phyloP scores from a whole-genome alignment of 2,888 invertebrate species.

The Cephonodes hylas region DNA sequence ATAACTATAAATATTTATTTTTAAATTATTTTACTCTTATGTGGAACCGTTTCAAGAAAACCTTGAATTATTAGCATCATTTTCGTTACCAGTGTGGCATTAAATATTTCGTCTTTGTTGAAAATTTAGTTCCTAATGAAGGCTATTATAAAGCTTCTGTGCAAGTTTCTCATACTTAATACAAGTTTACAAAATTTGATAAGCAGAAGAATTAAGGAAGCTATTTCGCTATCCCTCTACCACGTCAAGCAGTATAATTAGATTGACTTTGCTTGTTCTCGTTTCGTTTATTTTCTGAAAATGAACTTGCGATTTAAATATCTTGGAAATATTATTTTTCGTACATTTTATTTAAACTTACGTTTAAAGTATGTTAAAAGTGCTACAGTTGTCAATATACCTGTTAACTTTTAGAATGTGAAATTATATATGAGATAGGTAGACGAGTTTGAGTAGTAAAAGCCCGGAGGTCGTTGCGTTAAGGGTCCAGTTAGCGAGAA shows the following conservation, averaged over 20 bases:
- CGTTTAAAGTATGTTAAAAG: neutral
- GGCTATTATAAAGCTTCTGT: constrained; percentile 10
- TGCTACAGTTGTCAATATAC: neutral
- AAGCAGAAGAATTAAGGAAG: constrained; percentile 57
- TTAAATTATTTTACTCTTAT: neutral
- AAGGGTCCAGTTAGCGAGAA: constrained; percentile 66
- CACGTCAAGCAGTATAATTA: constrained; percentile 65
- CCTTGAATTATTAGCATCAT: neutral
- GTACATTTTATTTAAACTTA: neutral
- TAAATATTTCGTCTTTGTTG: neutral
- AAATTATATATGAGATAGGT: constrained; percentile 31
- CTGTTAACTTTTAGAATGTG: constrained; percentile 23
- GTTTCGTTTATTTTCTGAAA: constrained; percentile 63
- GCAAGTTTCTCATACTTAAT: constrained; percentile 25
- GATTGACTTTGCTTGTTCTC: constrained; percentile 63
- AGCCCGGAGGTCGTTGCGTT: constrained; percentile 54
- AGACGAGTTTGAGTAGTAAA: constrained; percentile 45
- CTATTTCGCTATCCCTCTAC: constrained; percentile 66
- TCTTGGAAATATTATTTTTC: constrained; percentile 37
- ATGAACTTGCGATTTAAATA: constrained; percentile 56
- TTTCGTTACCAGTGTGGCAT: neutral
- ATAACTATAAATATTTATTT: neutral
- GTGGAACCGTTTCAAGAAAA: neutral
- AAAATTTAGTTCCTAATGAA: neutral
- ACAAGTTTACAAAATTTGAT: constrained; percentile 46